Evolutionary conservation across 2,797 vertebrate genomes (phyloP), one percentile per base, ranked within the genome.

Genomic region (Distichodus sexfasciatus): DNA sequence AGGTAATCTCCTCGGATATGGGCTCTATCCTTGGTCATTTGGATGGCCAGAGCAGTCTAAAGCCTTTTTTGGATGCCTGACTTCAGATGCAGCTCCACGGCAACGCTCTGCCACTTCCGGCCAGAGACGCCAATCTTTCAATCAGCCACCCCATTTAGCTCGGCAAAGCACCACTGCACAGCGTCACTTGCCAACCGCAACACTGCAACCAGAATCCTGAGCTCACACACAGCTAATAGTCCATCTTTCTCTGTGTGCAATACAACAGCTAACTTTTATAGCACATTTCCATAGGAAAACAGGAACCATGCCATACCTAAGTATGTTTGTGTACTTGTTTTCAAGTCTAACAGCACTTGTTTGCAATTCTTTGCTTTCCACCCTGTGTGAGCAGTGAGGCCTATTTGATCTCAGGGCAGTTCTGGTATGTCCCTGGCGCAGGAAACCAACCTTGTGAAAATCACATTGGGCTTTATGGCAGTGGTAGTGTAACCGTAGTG

Each of bases 101-200:
- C 33, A 75, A 72, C 70, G 65, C 74, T 76, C 79, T 78, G 83
- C 87, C 84, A 85, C 84, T 86, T 85, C 82, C 63, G 71, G 78
- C 75, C 81, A 84, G 80, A 83, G 83, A 81, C 76, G 71, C 80
- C 84, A 83, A 88, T 89, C 88, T 88, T 87, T 91, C 89, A 87
- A 84, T 89, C 87, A 87, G 82, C 83, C 80, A 83, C 57, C 81
- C 80, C 84, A 83, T 89, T 87, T 87, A 87, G 81, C 84, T 83
- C 80, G 17, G 84, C 82, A 85, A 85, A 85, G 87, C 87, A 87
- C 83, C 67, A 68, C 82, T 86, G 84, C 79, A 76, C 76, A 71
- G 79, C 72, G 76, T 86, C 76, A 69, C 82, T 85, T 84, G 71
- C 70, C 78, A 76, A 48, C 54, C 50, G 59, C 23, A 59, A 35